Base-by-base conservation (phyloP, 2,888 invertebrate species). In the Eupsilia transversa region DNA sequence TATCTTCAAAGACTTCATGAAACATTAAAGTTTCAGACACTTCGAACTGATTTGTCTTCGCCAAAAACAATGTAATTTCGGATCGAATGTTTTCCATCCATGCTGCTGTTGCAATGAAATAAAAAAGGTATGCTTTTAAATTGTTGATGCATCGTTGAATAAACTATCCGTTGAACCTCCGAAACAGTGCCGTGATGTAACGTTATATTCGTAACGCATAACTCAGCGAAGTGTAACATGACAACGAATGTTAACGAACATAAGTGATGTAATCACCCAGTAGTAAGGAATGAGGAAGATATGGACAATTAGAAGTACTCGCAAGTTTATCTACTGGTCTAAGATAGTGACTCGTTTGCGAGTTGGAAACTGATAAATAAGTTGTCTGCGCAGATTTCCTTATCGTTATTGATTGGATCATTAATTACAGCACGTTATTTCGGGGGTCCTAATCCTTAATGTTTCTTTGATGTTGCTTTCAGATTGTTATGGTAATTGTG, bases 131-230 rank as follows among this genome's bases (percentile, higher is more conserved):
- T 71, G 72, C 69, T 57, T 76, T 77, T 88, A 88, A 89, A 89
- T 89, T 82, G 77, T 88, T 87, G 81, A 89, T 87, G 84, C 79
- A 80, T 77, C 75, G 69, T 67, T 89, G 88, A 89, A 89, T 89
- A 87, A 88, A 85, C 85, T 77, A 89, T 84, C 72, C 67, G 67
- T 75, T 61, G 72, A 81, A 83, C 82, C 69, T 67, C 54, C 54
- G 73, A 70, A 84, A 84, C 86, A 80, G 81, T 81, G 64, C 66
- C 38, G 56, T 78, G 72, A 82, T 80, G 82, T 69, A 87, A 86
- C 17, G 49, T 72, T 61, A 74, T 46, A 69, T 79, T 74, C 74
- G 75, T 68, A 70, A 78, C 72, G 54, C 82, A 70, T 73, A 85
- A 83, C 74, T 67, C 74, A 64, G 41, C 60, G 52, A 80, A 76